Base-by-base conservation (phyloP, 2,797 vertebrate genomes). In the Hapalemur alaotrensis region DNA sequence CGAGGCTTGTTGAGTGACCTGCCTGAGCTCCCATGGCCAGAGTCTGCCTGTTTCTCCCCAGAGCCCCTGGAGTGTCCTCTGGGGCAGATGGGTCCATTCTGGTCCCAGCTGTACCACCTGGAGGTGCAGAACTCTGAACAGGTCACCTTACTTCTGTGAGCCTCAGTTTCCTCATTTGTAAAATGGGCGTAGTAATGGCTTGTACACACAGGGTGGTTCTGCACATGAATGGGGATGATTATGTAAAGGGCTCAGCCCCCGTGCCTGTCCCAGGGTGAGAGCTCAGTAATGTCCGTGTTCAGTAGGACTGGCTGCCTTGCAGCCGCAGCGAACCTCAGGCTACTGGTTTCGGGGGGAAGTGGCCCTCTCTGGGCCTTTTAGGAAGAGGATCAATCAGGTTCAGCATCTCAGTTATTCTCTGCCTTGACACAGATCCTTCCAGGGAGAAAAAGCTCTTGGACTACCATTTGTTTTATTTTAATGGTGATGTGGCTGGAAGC, bases 281-380 rank as follows among this genome's bases (percentile, higher is more conserved):
- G 32, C 52, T 30, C 35, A 9, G 46, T 8, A 32, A 79, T 0
- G 2, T 4, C 1, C 15, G 32, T 2, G 30, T 5, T 32, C 7
- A 3, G 4, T 1, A 5, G 57, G 2, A 41, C 7, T 28, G 52
- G 28, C 22, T 12, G 15, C 46, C 38, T 1, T 9, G 8, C 32
- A 57, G 89, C 23, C 1, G 4, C 65, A 5, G 38, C 1, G 0
- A 57, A 13, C 35, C 13, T 14, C 57, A 30, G 57, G 54, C 38
- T 38, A 22, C 30, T 8, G 54, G 43, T n/a, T 48, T 15, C 15
- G 15, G 69, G n/a, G 4, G n/a, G 8, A 59, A 50, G 38, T 2
- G 2, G 28, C 28, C 43, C 4, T 69, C 63, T 25, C 10, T 13
- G 57, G 57, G 41, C 38, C 41, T 22, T 86, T 89, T 2, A 78